Percentiles rank a stretch among this genome's conserved stretches.
These are phyloP conservation scores for Drosophila testacea DNA, from an alignment of 2,888 invertebrate genomes.

Conservation along the genomic window DNA sequence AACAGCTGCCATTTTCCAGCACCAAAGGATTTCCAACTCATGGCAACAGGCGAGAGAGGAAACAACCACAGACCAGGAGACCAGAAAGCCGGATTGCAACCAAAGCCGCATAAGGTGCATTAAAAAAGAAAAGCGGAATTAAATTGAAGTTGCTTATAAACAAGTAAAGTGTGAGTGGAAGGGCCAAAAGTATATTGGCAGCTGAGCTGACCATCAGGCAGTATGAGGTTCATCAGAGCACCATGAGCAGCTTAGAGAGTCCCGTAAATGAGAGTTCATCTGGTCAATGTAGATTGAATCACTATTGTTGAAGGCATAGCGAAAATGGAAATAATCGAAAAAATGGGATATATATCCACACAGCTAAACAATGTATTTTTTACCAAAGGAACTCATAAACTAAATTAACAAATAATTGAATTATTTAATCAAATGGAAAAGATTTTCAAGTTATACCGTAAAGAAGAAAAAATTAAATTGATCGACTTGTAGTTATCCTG, in stretches of 20 bases:
- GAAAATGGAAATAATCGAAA: background rate
- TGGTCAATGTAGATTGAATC: conserved; percentile 13
- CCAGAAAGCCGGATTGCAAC: background rate
- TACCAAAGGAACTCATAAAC: background rate
- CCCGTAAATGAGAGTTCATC: conserved; percentile 1
- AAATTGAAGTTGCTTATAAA: conserved; percentile 46
- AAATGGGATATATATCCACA: conserved; percentile 1
- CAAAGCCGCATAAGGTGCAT: conserved; percentile 30
- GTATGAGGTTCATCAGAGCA: background rate
- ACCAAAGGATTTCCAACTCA: conserved; percentile 60
- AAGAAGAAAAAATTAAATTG: background rate
- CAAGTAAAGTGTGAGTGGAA: conserved; percentile 6
- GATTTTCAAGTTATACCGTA: background rate
- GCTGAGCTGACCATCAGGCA: conserved; percentile 6
- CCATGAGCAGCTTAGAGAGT: conserved; percentile 1
- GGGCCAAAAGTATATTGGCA: conserved; percentile 8
- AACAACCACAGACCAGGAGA: conserved; percentile 6
- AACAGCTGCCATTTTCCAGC: conserved; percentile 61
- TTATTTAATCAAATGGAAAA: conserved; percentile 3
- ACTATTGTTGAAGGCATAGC: background rate
- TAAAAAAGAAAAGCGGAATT: conserved; percentile 47
- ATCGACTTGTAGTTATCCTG: no score
- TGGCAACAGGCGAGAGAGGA: conserved; percentile 31
- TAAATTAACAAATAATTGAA: conserved; percentile 4
- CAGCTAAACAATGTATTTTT: background rate